phyloP scores from a whole-genome alignment of 2,888 invertebrate species.

The Drosophila koepferae region DNA sequence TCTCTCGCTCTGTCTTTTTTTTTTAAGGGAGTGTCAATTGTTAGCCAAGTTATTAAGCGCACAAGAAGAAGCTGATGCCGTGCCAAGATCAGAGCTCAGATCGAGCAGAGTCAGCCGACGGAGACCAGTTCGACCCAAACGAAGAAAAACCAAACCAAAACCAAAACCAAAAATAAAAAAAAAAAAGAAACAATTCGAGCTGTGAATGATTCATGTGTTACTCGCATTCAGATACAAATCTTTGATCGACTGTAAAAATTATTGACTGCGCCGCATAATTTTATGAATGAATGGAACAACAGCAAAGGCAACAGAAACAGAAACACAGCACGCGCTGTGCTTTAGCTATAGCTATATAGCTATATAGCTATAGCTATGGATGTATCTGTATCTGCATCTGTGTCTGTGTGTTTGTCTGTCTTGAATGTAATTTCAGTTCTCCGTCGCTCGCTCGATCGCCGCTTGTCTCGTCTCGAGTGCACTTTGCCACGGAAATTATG shows the following conservation, averaged over 20 bases:
- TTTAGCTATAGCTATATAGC: conserved; percentile 17
- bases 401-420: conserved; percentile 19
- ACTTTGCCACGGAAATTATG: conserved; percentile 78
- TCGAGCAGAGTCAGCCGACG: conserved; percentile 28
- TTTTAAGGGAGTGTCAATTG: conserved; percentile 84
- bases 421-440: conserved; percentile 65
- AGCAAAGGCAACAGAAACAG: conserved; percentile 21
- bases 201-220: conserved; percentile 68
- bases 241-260: conserved; percentile 80
- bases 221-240: conserved; percentile 76
- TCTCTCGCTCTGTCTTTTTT: conserved; percentile 24
- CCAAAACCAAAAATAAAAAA: background rate
- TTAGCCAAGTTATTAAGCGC: conserved; percentile 78
- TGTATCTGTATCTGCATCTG: conserved; percentile 20
- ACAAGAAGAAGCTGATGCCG: conserved; percentile 53
- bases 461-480: conserved; percentile 73
- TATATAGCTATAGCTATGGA: conserved; percentile 11
- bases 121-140: conserved; percentile 41
- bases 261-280: conserved; percentile 76
- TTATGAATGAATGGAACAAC: conserved; percentile 69
- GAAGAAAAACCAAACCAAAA: conserved; percentile 11
- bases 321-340: conserved; percentile 69
- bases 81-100: conserved; percentile 46
- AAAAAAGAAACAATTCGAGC: conserved; percentile 19
- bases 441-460: conserved; percentile 26